Evolutionary conservation across 2,113 vertebrate genomes (phyloP), one percentile per base, ranked within the genome.

Genomic region (Pelobates fuscus): DNA sequence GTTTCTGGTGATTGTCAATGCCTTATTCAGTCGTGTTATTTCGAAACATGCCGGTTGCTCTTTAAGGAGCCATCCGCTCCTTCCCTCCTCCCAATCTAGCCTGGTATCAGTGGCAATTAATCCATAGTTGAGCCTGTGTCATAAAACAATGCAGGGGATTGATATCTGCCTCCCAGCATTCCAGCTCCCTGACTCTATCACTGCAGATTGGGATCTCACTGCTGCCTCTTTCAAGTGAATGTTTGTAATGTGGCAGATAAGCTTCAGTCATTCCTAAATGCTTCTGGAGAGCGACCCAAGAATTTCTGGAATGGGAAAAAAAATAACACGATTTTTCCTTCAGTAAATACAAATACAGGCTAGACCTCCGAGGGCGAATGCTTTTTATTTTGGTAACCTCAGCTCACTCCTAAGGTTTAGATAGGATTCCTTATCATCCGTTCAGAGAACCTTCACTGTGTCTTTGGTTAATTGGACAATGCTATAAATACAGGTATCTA

Each of bases 281-380:
- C 8, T 24, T 10, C 27, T 55, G 44, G 41, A 43, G 26, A 14
- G 54, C 15, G 60, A 64, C n/a, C 8, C 24, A 71, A 46, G 70
- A 71, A 73, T 64, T 32, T 41, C 18, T 73, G 70, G 70, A 25
- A 73, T 73, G 70, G 27, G 41, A n/a, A 55, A 14, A 27, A 46
- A 70, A 59, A n/a, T 10, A 60, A 12, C 41, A 61, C 25, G n/a
- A 44, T 15, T 18, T 24, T 54, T 25, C n/a, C 26, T 55, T 17
- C 3, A 61, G 23, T 60, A 25, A 70, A 63, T 64, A 29, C 49
- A 63, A 73, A 73, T 62, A 71, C 60, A 41, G 26, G 20, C 17
- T 25, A n/a, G 70, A 24, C 44, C 70, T 37, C 59, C 43, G 30
- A 26, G 23, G 70, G 26, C 23, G 41, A 18, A 41, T 30, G 44